Base-by-base conservation (phyloP, 2,113 vertebrate species). In the Hiodon alosoides region DNA sequence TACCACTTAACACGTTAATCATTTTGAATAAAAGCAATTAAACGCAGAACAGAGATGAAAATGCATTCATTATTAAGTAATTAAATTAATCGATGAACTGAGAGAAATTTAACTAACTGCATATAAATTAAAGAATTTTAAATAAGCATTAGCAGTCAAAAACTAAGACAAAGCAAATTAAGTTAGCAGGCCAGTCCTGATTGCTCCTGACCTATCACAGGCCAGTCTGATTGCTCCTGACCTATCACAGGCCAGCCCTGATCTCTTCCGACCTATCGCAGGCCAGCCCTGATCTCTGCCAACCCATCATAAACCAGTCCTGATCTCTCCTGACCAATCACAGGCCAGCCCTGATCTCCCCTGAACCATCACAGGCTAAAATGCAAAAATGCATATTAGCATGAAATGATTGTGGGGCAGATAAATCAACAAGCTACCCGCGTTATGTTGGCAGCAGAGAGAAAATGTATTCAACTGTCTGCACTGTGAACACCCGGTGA, bases 151-250 rank as follows among this genome's bases (percentile, higher is more conserved):
- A 61, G 53, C 69, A 76, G 73, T 83, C 74, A 72, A 83, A 31
- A 83, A 80, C 61, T 78, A 67, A 74, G 55, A 46, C 0, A 5
- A 79, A 13, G 16, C 46, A 81, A 72, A 86, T 84, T 81, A 81
- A 81, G 80, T 84, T 86, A 86, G 79, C 83, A 85, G 85, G 81
- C 14, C 61, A 76, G 66, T 51, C 71, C 71, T 76, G 80, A 79
- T 80, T 75, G 80, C 68, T 76, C 73, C 75, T 58, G 55, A 77
- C 81, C 84, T 75, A 83, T 86, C 82, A 83, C 75, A 64, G 2
- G 77, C 67, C 57, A 61, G 86, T 77, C 80, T 86, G 85, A 86
- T 84, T 80, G 86, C 83, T 84, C 86, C 84, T 86, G 57, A 31
- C 81, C 84, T 75, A 83, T 86, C 82, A 83, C 75, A 64, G 2